Evolutionary conservation across 2,797 vertebrate genomes (phyloP).

Genomic region (Oreortyx pictus): DNA sequence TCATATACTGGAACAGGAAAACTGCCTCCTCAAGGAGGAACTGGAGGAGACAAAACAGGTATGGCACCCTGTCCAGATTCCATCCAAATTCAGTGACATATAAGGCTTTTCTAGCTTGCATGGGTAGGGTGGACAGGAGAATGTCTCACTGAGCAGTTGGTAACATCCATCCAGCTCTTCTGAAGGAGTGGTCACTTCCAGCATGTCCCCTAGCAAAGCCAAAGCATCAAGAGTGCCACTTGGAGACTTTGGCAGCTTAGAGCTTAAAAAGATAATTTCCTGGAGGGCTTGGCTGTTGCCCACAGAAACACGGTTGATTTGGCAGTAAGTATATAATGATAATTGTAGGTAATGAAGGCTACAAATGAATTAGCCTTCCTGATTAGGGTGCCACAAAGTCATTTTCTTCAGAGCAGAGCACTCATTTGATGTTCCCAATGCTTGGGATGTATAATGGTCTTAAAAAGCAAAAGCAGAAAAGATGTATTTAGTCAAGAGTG

Average conservation of each 20-base stretch:
- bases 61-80: not conserved
- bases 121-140: not conserved
- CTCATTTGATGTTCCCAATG: not conserved
- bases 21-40: slow-evolving; percentile 84
- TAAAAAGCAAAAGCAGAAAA: slow-evolving; percentile 45
- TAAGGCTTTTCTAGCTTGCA: not conserved
- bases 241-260: accelerated
- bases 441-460: slow-evolving; percentile 15
- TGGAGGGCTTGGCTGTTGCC: not conserved
- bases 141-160: not conserved
- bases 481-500: not conserved
- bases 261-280: not conserved
- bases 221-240: not conserved
- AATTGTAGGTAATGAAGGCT: slow-evolving; percentile 27
- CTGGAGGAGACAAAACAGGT: slow-evolving; percentile 85
- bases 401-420: not conserved
- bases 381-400: slow-evolving; percentile 16
- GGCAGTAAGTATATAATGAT: slow-evolving; percentile 26
- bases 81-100: not conserved
- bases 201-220: not conserved
- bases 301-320: not conserved
- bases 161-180: not conserved
- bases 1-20: slow-evolving; percentile 84
- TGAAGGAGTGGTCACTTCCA: not conserved
- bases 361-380: not conserved